Conservation (phyloP, 2,888 invertebrate genomes). For the Altica lythri region DNA sequence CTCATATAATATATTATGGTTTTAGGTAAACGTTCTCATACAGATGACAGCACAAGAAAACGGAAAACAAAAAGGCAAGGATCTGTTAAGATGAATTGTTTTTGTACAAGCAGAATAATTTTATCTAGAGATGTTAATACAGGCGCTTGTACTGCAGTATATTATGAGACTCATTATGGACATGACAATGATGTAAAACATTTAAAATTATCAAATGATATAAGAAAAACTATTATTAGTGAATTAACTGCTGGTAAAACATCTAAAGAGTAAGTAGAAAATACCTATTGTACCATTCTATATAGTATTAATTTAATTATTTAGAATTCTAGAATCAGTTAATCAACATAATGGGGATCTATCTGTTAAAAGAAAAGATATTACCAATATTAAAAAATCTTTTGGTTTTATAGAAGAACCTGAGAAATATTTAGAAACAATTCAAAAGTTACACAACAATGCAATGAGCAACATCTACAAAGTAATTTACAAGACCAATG, state of each 20-base stretch:
- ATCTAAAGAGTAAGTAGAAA: background rate
- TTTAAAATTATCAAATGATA: constrained; percentile 1
- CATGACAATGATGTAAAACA: background rate
- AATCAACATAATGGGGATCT: constrained; percentile 2
- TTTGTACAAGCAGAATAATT: constrained; percentile 2
- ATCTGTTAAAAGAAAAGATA: background rate
- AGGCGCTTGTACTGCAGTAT: background rate
- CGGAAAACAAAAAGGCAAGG: constrained; percentile 1
- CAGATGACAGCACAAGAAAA: background rate
- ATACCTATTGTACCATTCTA: background rate
- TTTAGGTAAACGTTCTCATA: background rate
- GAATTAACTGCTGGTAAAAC: background rate
- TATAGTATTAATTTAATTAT: background rate
- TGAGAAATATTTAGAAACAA: too few species aligned
- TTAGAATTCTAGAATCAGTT: background rate
- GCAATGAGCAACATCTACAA: background rate
- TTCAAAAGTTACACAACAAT: background rate
- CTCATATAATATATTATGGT: background rate
- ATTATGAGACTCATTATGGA: constrained; percentile 5
- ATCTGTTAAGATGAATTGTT: background rate
- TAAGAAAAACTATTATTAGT: background rate
- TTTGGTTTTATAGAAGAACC: background rate
- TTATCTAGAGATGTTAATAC: background rate
- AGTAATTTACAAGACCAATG: background rate
- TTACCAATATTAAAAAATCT: background rate